Evolutionary conservation across 2,113 vertebrate genomes (phyloP).

Genomic region (Bubo blakistoni): DNA sequence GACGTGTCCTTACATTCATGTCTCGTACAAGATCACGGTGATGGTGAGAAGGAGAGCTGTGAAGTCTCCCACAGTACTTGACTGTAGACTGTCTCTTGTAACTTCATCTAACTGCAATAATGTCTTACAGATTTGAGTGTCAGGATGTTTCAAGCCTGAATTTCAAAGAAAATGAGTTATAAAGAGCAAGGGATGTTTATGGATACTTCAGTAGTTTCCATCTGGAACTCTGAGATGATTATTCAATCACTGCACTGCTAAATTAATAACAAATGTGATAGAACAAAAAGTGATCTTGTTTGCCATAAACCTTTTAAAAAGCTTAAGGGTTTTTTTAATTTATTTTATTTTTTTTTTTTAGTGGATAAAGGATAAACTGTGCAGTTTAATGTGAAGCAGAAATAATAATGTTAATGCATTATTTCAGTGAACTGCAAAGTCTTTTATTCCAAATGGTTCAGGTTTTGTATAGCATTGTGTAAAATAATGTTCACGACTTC

Average conservation of each 20-base stretch:
- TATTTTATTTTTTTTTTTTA: conserved; percentile 62
- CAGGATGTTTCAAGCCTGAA: conserved; percentile 21
- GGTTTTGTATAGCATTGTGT: conserved; percentile 72
- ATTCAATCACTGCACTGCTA: conserved; percentile 68
- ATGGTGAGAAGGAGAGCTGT: conserved; percentile 10
- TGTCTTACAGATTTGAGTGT: conserved; percentile 59
- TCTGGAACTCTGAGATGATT: conserved; percentile 55
- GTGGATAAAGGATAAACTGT: conserved; percentile 56
- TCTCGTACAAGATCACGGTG: conserved; percentile 52
- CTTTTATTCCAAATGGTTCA: conserved; percentile 72
- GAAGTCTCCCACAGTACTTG: neutral
- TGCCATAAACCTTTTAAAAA: conserved; percentile 59
- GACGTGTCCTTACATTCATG: conserved; percentile 77
- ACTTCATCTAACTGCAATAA: conserved; percentile 71
- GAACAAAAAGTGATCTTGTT: conserved; percentile 61
- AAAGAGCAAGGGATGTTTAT: conserved; percentile 62
- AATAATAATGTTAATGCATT: conserved; percentile 58
- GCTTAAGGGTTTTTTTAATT: conserved; percentile 36
- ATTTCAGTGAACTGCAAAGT: conserved; percentile 66
- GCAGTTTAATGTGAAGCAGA: conserved; percentile 72
- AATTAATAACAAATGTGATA: conserved; percentile 61
- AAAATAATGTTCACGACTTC: conserved; percentile 70
- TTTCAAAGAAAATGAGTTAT: conserved; percentile 20
- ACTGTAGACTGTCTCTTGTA: conserved; percentile 47
- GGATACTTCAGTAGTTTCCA: conserved; percentile 46